Base-by-base conservation (phyloP, 2,888 invertebrate genomes). In the Brachypterus glaber region DNA sequence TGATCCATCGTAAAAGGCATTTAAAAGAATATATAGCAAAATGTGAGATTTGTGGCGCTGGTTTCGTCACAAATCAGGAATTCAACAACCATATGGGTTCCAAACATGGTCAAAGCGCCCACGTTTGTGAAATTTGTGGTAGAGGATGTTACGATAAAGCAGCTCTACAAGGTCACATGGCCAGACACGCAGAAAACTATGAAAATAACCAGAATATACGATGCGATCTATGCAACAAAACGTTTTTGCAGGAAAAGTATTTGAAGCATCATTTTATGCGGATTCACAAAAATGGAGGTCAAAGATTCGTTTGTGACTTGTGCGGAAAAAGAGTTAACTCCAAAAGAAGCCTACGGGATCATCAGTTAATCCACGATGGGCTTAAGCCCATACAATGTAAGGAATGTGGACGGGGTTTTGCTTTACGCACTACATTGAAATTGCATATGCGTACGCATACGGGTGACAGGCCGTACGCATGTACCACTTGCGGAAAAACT, bases 1-100 rank as follows among this genome's bases (percentile, higher is more conserved):
- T 71, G 30, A 67, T 71, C 0, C 74, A 74, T 45, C 67, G 69
- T 63, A 55, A 67, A 2, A 67, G 68, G 31, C 74, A 74, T 41
- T 67, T 69, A 15, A 72, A 71, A 0, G 69, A 71, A 15, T 71
- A 68, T 44, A 69, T 69, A 2, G 70, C 69, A 24, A 58, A 70
- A 1, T 76, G 76, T 37, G 50, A 54, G 32, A 25, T 50, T 4
- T 60, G 60, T 39, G 43, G 44, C 7, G 39, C 49, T 15, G 51
- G 55, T 7, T 60, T 59, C 38, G 53, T 57, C 4, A 53, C 54
- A 1, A 52, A 52, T 29, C 53, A 57, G 11, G 52, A 57, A 27
- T 60, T 57, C 33, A 50, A 48, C 16, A 55, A 55, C 30, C 55
- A 55, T 33, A 47, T 54, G 48, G 52, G 53, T 9, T 46, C 50